Percentiles rank a stretch among this genome's conserved stretches.
phyloP scores from a whole-genome alignment of 35 echinoderm and acorn worm genomes.

The Chiridota heheva region DNA sequence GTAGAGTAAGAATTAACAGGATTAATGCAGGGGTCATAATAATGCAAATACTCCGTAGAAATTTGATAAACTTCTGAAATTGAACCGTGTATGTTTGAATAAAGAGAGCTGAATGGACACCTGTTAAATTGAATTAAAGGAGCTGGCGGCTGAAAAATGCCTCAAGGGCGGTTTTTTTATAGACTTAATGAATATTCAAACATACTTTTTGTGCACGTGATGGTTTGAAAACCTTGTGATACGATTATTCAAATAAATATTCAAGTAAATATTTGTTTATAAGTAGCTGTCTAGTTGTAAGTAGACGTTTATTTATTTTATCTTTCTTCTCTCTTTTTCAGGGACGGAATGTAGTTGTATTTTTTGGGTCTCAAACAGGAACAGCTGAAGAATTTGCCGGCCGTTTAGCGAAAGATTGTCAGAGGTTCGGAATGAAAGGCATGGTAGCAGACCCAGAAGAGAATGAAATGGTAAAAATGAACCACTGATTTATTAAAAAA shows the following conservation, averaged over 20 bases:
- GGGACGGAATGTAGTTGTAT: slow-evolving; percentile 87
- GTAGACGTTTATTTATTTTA: neutral
- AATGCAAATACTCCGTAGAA: too few relatives aligned
- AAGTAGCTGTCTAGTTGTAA: neutral
- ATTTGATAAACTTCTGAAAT: too few relatives aligned
- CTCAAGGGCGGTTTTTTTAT: too few relatives aligned
- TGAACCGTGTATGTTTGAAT: too few relatives aligned
- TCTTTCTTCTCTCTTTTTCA: slow-evolving; percentile 15
- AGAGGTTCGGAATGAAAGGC: slow-evolving; percentile 87
- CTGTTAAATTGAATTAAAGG: too few relatives aligned
- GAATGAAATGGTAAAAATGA: slow-evolving; percentile 96
- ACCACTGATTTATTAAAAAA: neutral
- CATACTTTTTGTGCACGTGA: too few relatives aligned
- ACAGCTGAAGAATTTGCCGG: slow-evolving; percentile 96
- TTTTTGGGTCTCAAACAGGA: slow-evolving; percentile 97
- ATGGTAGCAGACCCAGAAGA: slow-evolving; percentile 93
- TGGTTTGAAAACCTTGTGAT: neutral
- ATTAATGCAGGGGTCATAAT: too few relatives aligned
- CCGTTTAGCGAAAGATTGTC: slow-evolving; percentile 80
- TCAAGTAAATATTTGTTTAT: neutral
- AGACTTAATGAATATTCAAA: too few relatives aligned
- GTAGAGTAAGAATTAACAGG: too few relatives aligned
- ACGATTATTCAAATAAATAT: neutral
- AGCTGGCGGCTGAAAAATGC: too few relatives aligned
- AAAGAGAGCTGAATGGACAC: too few relatives aligned